Base-by-base conservation (phyloP, 2,797 vertebrate species). In the Aulostomus chinensis region DNA sequence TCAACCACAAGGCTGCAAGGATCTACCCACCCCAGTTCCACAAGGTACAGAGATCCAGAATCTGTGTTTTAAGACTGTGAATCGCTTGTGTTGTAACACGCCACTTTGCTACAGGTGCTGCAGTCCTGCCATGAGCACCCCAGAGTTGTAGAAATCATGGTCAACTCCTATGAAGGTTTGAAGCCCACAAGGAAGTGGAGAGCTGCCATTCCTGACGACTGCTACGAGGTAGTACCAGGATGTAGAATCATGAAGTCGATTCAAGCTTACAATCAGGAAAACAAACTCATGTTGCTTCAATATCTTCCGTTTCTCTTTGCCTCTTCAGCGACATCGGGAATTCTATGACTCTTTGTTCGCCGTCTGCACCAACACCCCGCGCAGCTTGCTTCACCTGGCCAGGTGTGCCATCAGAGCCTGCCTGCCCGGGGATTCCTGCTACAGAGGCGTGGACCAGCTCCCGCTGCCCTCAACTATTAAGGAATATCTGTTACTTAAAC, bases 21-120 rank as follows among this genome's bases (percentile, higher is more conserved):
- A 88, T 98, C 60, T 96, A 96, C 76, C 94, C 97, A 0, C 92
- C 93, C 0, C 97, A 99, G 61, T 99, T 99, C 82, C 94, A 99
- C 58, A 98, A 98, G 95, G 97, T 98, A 70, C 24, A 10, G 2
- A 38, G 9, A 22, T 24, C 17, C 10, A 14, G 18, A 39, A 4
- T 2, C 2, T 5, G 2, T 12, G 7, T 33, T 5, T 6, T 5
- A 2, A 5, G 31, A 33, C n/a, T 3, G n/a, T 33, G 31, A 10
- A 4, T 33, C 31, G 12, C 7, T 22, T 9, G 20, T 21, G 37
- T 48, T 32, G 21, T 29, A 28, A 14, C 6, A 2, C 28, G 2
- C 49, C 59, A 30, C 65, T 43, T n/a, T 61, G 3, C n/a, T 35
- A 6, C 72, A 98, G 97, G 96, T 98, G 60, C 80, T 99, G 52